phyloP scores from a whole-genome alignment of 1,140 invertebrate species.

The Epicauta chinensis region DNA sequence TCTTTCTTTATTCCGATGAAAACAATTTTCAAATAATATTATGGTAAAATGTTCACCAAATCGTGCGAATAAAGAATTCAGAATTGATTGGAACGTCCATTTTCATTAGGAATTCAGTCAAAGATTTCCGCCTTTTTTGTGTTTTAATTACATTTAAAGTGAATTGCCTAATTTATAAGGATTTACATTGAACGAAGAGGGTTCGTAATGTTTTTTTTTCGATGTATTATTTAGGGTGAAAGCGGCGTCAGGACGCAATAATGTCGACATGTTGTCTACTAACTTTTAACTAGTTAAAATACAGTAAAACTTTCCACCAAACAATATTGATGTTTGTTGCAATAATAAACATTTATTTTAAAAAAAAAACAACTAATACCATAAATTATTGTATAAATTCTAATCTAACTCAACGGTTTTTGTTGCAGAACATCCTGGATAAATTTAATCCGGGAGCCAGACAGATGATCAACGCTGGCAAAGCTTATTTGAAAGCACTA shows the following conservation, averaged over 20 bases:
- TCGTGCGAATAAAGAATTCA: constrained; percentile 6
- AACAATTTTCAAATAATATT: too few species aligned
- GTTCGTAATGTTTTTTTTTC: background rate
- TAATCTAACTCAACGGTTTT: constrained; percentile 14
- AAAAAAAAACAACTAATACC: too few species aligned
- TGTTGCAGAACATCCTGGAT: constrained; percentile 86
- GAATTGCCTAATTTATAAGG: constrained; percentile 14
- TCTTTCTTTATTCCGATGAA: too few species aligned
- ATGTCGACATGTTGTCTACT: constrained; percentile 8
- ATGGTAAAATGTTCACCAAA: background rate
- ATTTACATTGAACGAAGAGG: constrained; percentile 9
- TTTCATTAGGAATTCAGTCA: constrained; percentile 6
- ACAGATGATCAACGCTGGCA: constrained; percentile 87
- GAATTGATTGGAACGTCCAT: constrained; percentile 1
- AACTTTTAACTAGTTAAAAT: constrained; percentile 12
- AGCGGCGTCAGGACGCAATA: constrained; percentile 10
- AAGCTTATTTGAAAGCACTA: constrained; percentile 85
- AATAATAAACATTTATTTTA: background rate
- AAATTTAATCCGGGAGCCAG: constrained; percentile 89
- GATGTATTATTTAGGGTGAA: background rate
- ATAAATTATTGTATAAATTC: too few species aligned
- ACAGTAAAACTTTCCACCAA: constrained; percentile 10
- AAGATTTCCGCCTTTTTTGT: constrained; percentile 2
- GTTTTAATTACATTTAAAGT: constrained; percentile 10
- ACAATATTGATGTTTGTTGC: constrained; percentile 10